Conservation (phyloP, 2,113 vertebrate genomes). For the Rhinopithecus roxellana region DNA sequence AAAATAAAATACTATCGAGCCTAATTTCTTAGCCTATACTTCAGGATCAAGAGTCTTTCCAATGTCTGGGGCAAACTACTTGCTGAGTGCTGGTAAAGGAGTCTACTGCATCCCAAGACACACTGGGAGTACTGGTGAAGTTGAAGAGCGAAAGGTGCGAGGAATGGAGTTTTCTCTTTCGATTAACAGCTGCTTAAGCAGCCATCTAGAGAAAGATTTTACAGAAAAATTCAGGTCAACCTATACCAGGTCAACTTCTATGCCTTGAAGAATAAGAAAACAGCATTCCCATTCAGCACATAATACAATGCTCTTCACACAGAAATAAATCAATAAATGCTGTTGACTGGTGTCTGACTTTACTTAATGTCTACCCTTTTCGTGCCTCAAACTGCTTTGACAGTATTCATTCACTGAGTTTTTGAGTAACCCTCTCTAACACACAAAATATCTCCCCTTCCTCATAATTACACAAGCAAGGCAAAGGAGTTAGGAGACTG, state of each 20-base stretch:
- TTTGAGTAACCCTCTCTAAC: background rate
- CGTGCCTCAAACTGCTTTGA: background rate
- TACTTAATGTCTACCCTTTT: conserved; percentile 58
- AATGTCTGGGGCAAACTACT: background rate
- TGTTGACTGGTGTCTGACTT: conserved; percentile 69
- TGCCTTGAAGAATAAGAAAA: conserved; percentile 44
- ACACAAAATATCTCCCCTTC: background rate
- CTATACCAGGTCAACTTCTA: conserved; percentile 47
- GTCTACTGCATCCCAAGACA: too few relatives aligned
- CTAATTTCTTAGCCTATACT: background rate
- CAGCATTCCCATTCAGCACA: conserved; percentile 49
- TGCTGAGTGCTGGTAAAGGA: background rate
- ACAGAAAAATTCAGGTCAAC: conserved; percentile 70
- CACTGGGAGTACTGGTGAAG: background rate
- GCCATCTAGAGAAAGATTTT: conserved; percentile 42
- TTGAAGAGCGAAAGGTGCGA: background rate
- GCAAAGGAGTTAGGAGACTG: background rate
- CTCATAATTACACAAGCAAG: background rate
- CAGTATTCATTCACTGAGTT: background rate
- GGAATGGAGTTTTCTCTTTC: background rate
- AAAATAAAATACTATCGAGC: background rate
- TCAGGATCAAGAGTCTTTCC: background rate
- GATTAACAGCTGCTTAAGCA: conserved; percentile 55
- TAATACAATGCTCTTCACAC: conserved; percentile 60
- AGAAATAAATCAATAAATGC: conserved; percentile 65